Evolutionary conservation across 2,888 invertebrate species (phyloP).

Genomic region (Anorthoa munda): DNA sequence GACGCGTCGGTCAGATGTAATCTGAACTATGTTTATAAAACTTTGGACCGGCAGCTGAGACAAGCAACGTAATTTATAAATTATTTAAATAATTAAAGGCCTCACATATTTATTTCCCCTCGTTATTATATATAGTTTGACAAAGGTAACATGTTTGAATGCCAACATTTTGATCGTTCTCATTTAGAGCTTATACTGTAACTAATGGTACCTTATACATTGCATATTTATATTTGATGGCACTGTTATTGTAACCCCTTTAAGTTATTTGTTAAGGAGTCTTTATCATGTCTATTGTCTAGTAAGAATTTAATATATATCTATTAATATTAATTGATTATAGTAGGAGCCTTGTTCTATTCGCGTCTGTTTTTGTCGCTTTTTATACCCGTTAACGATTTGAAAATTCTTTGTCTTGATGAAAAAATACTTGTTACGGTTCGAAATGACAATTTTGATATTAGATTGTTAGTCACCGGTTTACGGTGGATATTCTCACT

Average conservation of each 20-base stretch:
- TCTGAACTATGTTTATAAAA: slow-evolving; percentile 85
- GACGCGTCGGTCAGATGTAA: slow-evolving; percentile 83
- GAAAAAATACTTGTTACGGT: slow-evolving; percentile 78
- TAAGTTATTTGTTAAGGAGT: slow-evolving; percentile 90
- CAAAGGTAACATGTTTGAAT: slow-evolving; percentile 60
- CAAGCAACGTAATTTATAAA: slow-evolving; percentile 61
- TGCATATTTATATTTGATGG: slow-evolving; percentile 87
- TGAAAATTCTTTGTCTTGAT: slow-evolving; percentile 74
- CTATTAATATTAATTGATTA: slow-evolving; percentile 83
- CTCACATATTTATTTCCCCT: slow-evolving; percentile 54
- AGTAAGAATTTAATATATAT: slow-evolving; percentile 89
- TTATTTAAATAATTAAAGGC: slow-evolving; percentile 53
- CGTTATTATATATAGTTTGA: slow-evolving; percentile 61
- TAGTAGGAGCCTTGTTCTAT: slow-evolving; percentile 88
- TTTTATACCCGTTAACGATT: slow-evolving; percentile 84
- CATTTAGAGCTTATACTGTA: slow-evolving; percentile 86
- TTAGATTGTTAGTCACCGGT: slow-evolving; percentile 77
- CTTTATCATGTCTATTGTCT: slow-evolving; percentile 90
- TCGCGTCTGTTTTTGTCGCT: slow-evolving; percentile 85
- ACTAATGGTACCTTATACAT: slow-evolving; percentile 86
- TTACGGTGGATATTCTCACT: slow-evolving; percentile 81
- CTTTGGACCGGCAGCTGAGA: slow-evolving; percentile 74
- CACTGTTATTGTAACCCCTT: slow-evolving; percentile 89
- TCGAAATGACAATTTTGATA: slow-evolving; percentile 75
- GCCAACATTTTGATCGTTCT: slow-evolving; percentile 79